phyloP scores from a whole-genome alignment of 2,888 invertebrate genomes.

The Drepanosiphum platanoidis region DNA sequence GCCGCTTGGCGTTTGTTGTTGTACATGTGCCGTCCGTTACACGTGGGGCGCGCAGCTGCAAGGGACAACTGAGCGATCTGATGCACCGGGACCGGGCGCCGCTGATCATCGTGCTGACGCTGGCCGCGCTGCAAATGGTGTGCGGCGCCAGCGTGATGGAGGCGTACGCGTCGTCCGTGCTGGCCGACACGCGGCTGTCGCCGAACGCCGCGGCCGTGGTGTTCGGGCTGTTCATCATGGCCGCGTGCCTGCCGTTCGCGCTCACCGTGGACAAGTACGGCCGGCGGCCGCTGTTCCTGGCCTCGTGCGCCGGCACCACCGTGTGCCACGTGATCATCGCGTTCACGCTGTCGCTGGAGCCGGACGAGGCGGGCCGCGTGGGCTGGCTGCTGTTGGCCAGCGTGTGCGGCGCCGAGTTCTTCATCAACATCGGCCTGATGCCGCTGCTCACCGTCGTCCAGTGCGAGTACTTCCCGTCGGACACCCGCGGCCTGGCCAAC shows the following conservation, averaged over 20 bases:
- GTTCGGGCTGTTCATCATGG: conserved; percentile 66
- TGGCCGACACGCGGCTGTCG: conserved; percentile 69
- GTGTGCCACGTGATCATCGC: conserved; percentile 6
- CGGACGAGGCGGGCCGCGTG: too few species aligned
- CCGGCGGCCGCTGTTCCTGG: conserved; percentile 64
- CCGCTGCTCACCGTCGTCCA: conserved; percentile 64
- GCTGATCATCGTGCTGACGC: conserved; percentile 63
- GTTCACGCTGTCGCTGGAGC: background rate
- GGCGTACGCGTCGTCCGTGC: conserved; percentile 74
- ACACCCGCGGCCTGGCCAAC: conserved; percentile 64
- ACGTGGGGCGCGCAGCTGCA: conserved; percentile 69
- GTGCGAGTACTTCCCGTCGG: conserved; percentile 64
- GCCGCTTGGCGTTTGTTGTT: too few species aligned
- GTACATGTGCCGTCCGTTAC: too few species aligned
- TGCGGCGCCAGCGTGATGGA: conserved; percentile 75
- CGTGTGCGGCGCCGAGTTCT: conserved; percentile 52
- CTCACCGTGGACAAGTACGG: conserved; percentile 66
- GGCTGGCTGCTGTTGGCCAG: conserved; percentile 40
- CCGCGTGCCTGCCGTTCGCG: conserved; percentile 69
- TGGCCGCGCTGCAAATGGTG: conserved; percentile 69
- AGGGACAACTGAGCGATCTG: conserved; percentile 66
- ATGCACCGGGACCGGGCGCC: conserved; percentile 64
- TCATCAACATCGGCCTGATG: conserved; percentile 63
- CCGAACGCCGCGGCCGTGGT: conserved; percentile 65
- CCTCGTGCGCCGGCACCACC: conserved; percentile 52